Evolutionary conservation across 2,888 invertebrate genomes (phyloP), one percentile per base, ranked within the genome.

Genomic region (Diloba caeruleocephala): DNA sequence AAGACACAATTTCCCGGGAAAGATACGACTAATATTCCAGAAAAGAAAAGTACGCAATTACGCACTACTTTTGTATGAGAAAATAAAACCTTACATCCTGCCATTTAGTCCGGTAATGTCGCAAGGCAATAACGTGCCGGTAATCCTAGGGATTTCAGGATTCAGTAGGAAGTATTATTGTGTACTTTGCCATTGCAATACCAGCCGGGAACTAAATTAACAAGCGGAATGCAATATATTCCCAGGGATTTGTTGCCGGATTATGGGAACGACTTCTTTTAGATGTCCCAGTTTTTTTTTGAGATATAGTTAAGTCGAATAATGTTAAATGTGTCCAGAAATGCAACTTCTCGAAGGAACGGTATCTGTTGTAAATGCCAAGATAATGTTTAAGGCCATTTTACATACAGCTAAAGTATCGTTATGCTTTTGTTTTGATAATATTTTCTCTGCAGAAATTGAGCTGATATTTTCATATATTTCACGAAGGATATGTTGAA

Each of bases 101-200:
- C 74, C 70, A 74, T 79, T 80, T 76, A 76, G 78, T 60, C 55
- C 65, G 51, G 56, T 52, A 46, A 62, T 72, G 78, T 67, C 71
- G 53, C 64, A 56, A 70, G 81, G 87, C 85, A 88, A 89, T 90
- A 88, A 84, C 81, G 66, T 72, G 61, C 66, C 63, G 68, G 84
- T 90, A 90, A 90, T 90, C 90, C 89, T 51, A 25, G 49, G 74
- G 81, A 79, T 79, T 76, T 74, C 76, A 76, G 78, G 75, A 65
- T 76, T 56, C 66, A 66, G 63, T 60, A 57, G 65, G 60, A 73
- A 74, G 71, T 78, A 76, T 79, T 79, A 83, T 82, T 87, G 84
- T 81, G 78, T 83, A 81, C 78, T 77, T 79, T 72, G 60, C 79
- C 45, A 71, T 74, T 79, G 82, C 81, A 81, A 75, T 81, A 70